Evolutionary conservation across 2,113 vertebrate species (phyloP).

Genomic region (Oenanthe melanoleuca): DNA sequence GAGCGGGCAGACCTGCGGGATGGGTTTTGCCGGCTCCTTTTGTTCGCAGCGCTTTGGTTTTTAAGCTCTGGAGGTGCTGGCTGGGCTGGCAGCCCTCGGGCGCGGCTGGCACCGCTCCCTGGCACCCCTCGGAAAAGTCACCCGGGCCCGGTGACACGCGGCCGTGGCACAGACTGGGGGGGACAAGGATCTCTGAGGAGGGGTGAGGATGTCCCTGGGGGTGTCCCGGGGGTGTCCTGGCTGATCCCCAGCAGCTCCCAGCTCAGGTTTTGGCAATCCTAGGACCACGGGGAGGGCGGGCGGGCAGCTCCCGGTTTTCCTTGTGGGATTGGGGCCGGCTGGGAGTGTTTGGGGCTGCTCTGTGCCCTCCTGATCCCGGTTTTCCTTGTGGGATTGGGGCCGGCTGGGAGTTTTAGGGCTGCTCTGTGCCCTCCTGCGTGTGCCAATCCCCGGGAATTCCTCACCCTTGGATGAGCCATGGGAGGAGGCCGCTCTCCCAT

Average conservation of each 20-base stretch:
- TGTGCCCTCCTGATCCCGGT: background rate
- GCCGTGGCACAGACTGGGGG: fast-evolving
- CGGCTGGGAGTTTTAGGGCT: background rate
- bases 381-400: fast-evolving
- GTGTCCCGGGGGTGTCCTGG: fast-evolving
- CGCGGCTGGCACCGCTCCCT: background rate
- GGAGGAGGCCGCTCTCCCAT: background rate
- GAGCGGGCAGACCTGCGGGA: background rate
- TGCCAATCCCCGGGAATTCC: background rate
- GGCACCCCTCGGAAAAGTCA: background rate
- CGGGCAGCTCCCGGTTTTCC: background rate
- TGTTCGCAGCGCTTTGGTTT: background rate
- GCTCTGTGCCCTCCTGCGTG: background rate
- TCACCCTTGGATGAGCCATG: fast-evolving
- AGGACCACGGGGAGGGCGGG: fast-evolving
- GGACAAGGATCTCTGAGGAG: background rate
- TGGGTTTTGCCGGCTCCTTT: background rate
- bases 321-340: fast-evolving
- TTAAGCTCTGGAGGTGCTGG: background rate
- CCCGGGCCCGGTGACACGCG: fast-evolving
- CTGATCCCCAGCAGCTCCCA: background rate
- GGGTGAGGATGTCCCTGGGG: background rate
- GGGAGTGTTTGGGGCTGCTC: background rate
- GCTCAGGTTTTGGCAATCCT: background rate
- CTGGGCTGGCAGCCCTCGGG: background rate